These are phyloP conservation scores for Brachyhypopomus gauderio DNA, from an alignment of 2,113 vertebrate genomes.

Conservation along the genomic window DNA sequence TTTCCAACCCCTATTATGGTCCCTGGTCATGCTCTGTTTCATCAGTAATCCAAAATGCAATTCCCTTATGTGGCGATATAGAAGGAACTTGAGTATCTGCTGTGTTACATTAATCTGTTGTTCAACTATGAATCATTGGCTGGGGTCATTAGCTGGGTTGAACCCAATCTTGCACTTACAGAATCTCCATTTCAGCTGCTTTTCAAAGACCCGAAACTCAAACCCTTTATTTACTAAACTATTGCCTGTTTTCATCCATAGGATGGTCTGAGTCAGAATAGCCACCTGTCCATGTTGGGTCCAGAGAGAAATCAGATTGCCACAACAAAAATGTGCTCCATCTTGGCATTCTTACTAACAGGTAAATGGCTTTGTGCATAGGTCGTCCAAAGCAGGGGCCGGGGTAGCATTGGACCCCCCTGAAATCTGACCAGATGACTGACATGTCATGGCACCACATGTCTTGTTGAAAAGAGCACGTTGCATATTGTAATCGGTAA, in stretches of 20 bases:
- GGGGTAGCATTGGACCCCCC: not conserved
- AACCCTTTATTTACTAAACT: not conserved
- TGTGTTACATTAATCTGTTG: too few species aligned
- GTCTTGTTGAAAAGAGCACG: not conserved
- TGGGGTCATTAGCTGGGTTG: too few species aligned
- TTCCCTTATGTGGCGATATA: too few species aligned
- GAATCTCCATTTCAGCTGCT: not conserved
- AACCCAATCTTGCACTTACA: too few species aligned
- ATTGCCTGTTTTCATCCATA: not conserved
- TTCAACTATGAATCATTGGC: too few species aligned
- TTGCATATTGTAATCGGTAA: too few species aligned
- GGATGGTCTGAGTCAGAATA: not conserved
- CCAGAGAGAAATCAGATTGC: not conserved
- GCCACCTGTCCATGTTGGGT: not conserved
- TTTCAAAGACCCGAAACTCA: not conserved
- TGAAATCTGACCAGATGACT: not conserved
- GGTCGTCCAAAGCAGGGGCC: not conserved
- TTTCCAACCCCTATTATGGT: not conserved
- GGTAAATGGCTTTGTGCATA: not conserved
- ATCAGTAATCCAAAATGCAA: not conserved
- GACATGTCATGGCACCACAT: not conserved
- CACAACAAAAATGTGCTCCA: not conserved
- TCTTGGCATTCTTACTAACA: not conserved
- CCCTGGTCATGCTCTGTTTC: not conserved
- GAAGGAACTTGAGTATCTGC: too few species aligned